phyloP scores from a whole-genome alignment of 2,113 vertebrate species.

The Gopherus evgoodei region DNA sequence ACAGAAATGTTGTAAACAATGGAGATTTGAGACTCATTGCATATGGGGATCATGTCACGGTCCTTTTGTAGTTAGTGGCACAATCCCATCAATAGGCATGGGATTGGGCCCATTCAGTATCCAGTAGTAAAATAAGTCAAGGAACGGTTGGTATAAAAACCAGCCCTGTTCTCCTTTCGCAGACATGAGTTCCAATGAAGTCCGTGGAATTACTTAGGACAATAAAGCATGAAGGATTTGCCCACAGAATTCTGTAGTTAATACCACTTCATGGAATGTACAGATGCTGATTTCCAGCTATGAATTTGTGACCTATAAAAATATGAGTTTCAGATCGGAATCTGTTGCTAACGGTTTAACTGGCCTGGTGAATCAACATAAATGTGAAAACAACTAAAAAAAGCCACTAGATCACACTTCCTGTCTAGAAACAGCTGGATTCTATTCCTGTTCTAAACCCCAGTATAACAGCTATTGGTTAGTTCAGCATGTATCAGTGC shows the following conservation, averaged over 20 bases:
- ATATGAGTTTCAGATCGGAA: constrained; percentile 27
- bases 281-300: constrained; percentile 38
- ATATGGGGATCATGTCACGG: not conserved
- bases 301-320: constrained; percentile 54
- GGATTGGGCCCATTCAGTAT: constrained; percentile 26
- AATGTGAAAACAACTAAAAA: constrained; percentile 16
- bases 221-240: constrained; percentile 42
- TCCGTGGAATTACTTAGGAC: constrained; percentile 53
- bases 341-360: constrained; percentile 29
- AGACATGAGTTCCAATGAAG: constrained; percentile 54
- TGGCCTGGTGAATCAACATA: constrained; percentile 5
- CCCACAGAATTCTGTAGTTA: constrained; percentile 25
- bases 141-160: constrained; percentile 38
- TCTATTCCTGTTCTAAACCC: not conserved
- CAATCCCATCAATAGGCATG: not conserved
- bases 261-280: constrained; percentile 43
- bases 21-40: not conserved
- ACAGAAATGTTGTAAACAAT: not conserved
- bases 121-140: constrained; percentile 33
- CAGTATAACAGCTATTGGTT: not conserved
- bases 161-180: constrained; percentile 36
- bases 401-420: not conserved
- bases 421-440: not conserved
- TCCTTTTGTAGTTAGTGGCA: not conserved
- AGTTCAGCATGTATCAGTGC: not conserved